Evolutionary conservation across 2,888 invertebrate genomes (phyloP), one percentile per base, ranked within the genome.

Genomic region (Coecobrya sp.): DNA sequence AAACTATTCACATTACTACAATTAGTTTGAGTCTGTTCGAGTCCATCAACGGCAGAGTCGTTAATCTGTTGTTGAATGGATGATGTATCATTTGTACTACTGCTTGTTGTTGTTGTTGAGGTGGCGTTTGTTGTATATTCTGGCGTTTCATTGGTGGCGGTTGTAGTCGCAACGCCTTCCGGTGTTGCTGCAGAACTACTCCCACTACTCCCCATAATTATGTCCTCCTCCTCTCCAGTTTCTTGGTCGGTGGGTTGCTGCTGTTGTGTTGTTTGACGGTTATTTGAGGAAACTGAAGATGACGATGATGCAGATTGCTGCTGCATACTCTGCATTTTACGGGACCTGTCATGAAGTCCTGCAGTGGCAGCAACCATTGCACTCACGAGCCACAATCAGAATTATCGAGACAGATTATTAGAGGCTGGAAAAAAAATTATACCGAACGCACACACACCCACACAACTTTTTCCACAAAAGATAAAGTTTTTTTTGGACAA

Each of bases 281-380:
- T 22, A 13, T 25, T 88, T 59, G 76, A 19, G 4, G 55, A 52
- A 0, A 10, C 11, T 49, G 42, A 42, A 3, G 76, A 49, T 3
- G 79, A 62, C 0, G 89, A 27, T 65, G 90, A 90, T 86, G 90
- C 90, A 79, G 90, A 55, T 70, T 90, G 90, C 82, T 86, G 91
- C 84, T 91, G 91, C 86, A 85, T 59, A 52, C 73, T 85, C 25
- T 86, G 91, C 87, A 91, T 91, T 73, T 87, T 91, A n/a, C 87
- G 81, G 49, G 91, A 86, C 42, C 79, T 91, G 55, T 88, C 88
- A 79, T 88, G 88, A 81, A 81, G 70, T n/a, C 91, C 91, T 49
- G 91, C 86, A 45, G 91, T 87, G 42, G 91, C 86, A 70, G 91
- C 91, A 62, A 86, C 85, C 91, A 91, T 91, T 59, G 81, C 91